These are phyloP conservation scores for Propithecus deckenii DNA, from an alignment of 2,797 vertebrate species.

Conservation along the genomic window DNA sequence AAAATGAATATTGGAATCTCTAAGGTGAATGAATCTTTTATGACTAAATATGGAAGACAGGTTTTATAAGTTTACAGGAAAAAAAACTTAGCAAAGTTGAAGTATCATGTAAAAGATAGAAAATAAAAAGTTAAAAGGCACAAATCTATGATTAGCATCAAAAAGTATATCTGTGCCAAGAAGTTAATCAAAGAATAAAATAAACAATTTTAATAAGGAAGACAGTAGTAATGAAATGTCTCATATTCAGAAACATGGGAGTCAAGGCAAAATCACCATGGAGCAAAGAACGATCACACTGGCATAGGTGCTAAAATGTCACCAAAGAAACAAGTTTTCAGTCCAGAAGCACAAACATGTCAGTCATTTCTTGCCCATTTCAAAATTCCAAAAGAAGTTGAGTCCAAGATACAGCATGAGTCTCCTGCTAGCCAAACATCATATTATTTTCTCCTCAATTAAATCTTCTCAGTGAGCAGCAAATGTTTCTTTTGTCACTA, in stretches of 20 bases:
- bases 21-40: constrained; percentile 72
- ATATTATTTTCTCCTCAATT: constrained; percentile 77
- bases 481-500: constrained; percentile 73
- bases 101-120: constrained; percentile 47
- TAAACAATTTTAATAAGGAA: constrained; percentile 50
- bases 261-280: neutral
- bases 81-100: neutral
- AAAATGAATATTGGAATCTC: constrained; percentile 62
- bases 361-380: constrained; percentile 60
- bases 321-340: neutral
- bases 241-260: neutral
- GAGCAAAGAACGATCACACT: neutral
- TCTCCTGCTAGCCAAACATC: constrained; percentile 57
- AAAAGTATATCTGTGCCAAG: constrained; percentile 55
- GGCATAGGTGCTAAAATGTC: neutral
- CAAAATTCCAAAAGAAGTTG: constrained; percentile 62
- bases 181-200: constrained; percentile 60
- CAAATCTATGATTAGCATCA: constrained; percentile 52
- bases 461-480: constrained; percentile 67
- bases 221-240: constrained; percentile 7
- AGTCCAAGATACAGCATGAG: constrained; percentile 71
- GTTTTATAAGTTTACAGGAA: constrained; percentile 55
- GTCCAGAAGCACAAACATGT: constrained; percentile 41
- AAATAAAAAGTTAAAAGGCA: constrained; percentile 60
- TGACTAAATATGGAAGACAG: constrained; percentile 68